Evolutionary conservation across 1,140 invertebrate genomes (phyloP), one percentile per base, ranked within the genome.

Genomic region (Neodiprion virginianus): DNA sequence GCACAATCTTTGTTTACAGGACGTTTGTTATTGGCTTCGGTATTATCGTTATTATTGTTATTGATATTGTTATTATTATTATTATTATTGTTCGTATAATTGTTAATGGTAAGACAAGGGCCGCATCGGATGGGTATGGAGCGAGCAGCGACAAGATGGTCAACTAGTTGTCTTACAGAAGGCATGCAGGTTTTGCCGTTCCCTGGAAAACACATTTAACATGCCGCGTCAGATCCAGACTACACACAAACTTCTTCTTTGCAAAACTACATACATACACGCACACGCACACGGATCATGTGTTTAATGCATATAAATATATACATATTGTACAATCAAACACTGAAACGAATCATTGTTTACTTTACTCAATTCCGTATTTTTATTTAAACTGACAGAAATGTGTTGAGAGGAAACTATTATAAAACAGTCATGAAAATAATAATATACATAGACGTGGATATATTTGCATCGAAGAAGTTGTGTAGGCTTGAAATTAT

Each of bases 161-260:
- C 84, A 87, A 88, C 85, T 85, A 88, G 85, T 83, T 88, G 84
- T 87, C 83, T 88, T 88, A 89, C 84, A 88, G 87, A 84, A 89
- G 87, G 86, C 87, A 89, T 89, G 87, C 87, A 87, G 86, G 83
- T 86, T 87, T 88, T 86, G 83, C 80, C 76, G 85, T 82, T 84
- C 80, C 87, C 87, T 88, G 87, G 79, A 86, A 88, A 86, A 88
- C 81, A 88, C 82, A 85, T 82, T 84, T 86, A 81, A 88, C 87
- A 87, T 88, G 87, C 87, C 83, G 75, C 77, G 85, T 88, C 83
- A 88, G 84, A 87, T 85, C 80, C 76, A 79, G 79, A 85, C 77
- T 78, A 79, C 72, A 74, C 74, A 75, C 68, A 73, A 72, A 75
- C 81, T 78, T 75, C 77, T 73, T 71, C 78, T 77, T 73, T 71